Evolutionary conservation across 2,888 invertebrate genomes (phyloP), one percentile per base, ranked within the genome.

Genomic region (Ligdia adustata): DNA sequence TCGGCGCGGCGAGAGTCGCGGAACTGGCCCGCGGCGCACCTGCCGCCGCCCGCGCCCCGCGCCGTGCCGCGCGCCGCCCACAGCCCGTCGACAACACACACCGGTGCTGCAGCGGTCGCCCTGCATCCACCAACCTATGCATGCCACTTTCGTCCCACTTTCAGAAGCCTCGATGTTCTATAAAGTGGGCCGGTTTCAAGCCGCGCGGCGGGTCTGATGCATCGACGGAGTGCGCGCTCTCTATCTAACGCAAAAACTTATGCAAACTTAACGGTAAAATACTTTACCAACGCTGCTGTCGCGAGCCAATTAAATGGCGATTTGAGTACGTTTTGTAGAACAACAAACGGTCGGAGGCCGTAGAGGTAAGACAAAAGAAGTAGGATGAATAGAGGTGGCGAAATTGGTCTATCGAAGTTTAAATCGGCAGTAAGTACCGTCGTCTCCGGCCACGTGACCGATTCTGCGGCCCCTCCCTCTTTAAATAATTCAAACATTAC

Each of bases 51-150:
- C 71, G 72, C 72, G 59, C 66, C 59, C 56, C 66, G 57, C 67
- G 71, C 70, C 68, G 62, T 66, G 62, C 60, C 73, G 62, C 64
- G 70, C 65, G 64, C 80, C 81, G 77, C 82, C 82, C 77, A 79
- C 82, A 71, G 69, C 68, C 74, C 75, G 73, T 75, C 85, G 83
- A 82, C 83, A 84, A 84, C 47, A 37, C 49, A 82, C 84, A 82
- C 82, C 82, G 84, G 77, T 78, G 85, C 79, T 82, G 83, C 82
- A 82, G 82, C 82, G 78, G 79, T 71, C 72, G 80, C 75, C 75
- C 81, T 79, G 72, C 82, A 82, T 79, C 76, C 71, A 72, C 69
- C 72, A 72, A 75, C 67, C 74, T 68, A 67, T 66, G 68, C 71
- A 70, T 64, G 69, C 72, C 74, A 75, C 83, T 80, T 78, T 81